Evolutionary conservation across 35 echinoderm and acorn worm species (phyloP).

Genomic region (Eucidaris tribuloides): DNA sequence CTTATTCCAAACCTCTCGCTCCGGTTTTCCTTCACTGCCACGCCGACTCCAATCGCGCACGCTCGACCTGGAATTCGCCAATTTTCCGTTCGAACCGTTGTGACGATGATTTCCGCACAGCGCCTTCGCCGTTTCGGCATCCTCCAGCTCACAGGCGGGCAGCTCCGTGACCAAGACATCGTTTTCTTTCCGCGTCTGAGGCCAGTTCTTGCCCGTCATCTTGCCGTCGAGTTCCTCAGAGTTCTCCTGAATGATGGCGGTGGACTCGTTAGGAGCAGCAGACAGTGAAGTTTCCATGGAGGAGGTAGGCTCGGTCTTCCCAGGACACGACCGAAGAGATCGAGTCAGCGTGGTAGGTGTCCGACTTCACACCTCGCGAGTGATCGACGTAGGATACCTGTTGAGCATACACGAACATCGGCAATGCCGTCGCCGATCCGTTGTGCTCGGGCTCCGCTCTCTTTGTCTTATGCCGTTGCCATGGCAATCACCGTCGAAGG

Average conservation of each 20-base stretch:
- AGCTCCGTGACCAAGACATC: not conserved
- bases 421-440: not conserved
- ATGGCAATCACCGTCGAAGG: not conserved
- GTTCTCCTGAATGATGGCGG: not conserved
- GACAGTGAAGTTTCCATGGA: slow-evolving; percentile 11
- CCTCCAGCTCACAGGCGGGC: not conserved
- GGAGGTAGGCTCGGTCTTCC: not conserved
- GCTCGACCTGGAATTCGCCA: not conserved
- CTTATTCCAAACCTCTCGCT: slow-evolving; percentile 58
- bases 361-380: not conserved
- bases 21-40: not conserved
- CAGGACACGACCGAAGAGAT: not conserved
- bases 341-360: not conserved
- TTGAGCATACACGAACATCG: not conserved
- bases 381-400: not conserved
- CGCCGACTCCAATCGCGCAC: not conserved
- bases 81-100: not conserved
- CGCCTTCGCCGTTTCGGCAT: too few species aligned
- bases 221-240: not conserved
- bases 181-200: not conserved
- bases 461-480: not conserved
- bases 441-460: not conserved
- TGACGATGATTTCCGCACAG: not conserved
- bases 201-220: slow-evolving; percentile 13
- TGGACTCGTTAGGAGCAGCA: not conserved